Evolutionary conservation across 1,140 invertebrate genomes (phyloP).

Genomic region (Magallana gigas): DNA sequence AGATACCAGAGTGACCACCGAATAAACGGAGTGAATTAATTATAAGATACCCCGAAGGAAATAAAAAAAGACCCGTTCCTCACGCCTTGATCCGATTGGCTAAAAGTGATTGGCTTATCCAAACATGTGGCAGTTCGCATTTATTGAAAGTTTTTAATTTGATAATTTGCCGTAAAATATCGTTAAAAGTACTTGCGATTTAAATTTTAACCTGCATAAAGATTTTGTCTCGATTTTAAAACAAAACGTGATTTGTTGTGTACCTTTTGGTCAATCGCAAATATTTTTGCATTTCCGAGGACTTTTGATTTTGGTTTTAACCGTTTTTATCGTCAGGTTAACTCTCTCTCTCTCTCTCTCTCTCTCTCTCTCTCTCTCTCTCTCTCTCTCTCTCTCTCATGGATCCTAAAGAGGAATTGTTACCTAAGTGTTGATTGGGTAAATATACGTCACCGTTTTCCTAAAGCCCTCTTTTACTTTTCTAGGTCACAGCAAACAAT

Average conservation of each 20-base stretch:
- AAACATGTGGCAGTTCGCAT: not conserved
- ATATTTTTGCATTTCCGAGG: too few relatives aligned
- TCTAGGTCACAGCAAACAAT: not conserved
- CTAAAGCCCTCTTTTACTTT: not conserved
- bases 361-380: conserved; percentile 23
- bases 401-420: not conserved
- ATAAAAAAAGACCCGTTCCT: not conserved
- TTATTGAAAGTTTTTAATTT: conserved; percentile 30
- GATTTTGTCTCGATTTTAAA: too few relatives aligned
- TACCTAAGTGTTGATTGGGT: not conserved
- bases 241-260: too few relatives aligned
- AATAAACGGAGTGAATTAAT: not conserved
- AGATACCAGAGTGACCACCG: not conserved
- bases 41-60: not conserved
- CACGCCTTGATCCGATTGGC: not conserved
- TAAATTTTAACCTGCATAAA: too few relatives aligned
- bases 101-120: conserved; percentile 16
- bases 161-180: not conserved
- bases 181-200: too few relatives aligned
- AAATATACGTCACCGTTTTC: not conserved
- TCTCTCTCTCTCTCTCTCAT: not conserved
- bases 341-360: conserved; percentile 1
- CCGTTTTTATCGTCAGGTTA: too few relatives aligned
- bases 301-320: too few relatives aligned
- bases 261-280: too few relatives aligned